Evolutionary conservation across 2,113 vertebrate genomes (phyloP).

Genomic region (Percopsis transmontana): DNA sequence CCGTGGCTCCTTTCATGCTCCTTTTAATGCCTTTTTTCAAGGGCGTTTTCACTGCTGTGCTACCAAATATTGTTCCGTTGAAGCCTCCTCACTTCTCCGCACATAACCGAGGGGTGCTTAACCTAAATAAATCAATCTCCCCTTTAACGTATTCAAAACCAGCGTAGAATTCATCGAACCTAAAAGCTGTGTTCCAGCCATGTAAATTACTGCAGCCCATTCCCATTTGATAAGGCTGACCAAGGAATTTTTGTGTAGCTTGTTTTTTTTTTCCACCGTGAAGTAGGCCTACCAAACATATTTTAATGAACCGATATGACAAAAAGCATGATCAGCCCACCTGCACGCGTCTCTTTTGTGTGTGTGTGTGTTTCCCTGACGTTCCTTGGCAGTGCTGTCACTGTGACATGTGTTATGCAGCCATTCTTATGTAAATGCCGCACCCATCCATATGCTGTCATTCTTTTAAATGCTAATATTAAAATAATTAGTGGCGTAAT

Average conservation of each 20-base stretch:
- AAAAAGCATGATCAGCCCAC: slow-evolving; percentile 4
- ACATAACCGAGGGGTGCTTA: slow-evolving; percentile 66
- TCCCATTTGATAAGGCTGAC: slow-evolving; percentile 48
- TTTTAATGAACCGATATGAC: slow-evolving; percentile 50
- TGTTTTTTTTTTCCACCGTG: slow-evolving; percentile 39
- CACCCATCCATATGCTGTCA: slow-evolving; percentile 40
- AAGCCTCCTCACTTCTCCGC: slow-evolving; percentile 55
- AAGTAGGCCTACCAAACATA: slow-evolving; percentile 23
- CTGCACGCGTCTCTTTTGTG: slow-evolving; percentile 16
- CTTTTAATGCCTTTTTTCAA: slow-evolving; percentile 68
- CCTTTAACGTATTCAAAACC: slow-evolving; percentile 61
- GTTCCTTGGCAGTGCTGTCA: slow-evolving; percentile 11
- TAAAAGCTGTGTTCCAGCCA: slow-evolving; percentile 62
- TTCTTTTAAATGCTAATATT: slow-evolving; percentile 61
- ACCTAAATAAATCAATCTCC: slow-evolving; percentile 80
- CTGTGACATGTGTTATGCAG: slow-evolving; percentile 7
- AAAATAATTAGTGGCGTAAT: slow-evolving; percentile 63
- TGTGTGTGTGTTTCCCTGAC: slow-evolving; percentile 10
- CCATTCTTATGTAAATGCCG: slow-evolving; percentile 41
- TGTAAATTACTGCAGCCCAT: slow-evolving; percentile 55
- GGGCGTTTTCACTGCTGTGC: slow-evolving; percentile 64
- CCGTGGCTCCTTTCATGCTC: slow-evolving; percentile 74
- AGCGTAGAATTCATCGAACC: slow-evolving; percentile 65
- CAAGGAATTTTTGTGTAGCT: slow-evolving; percentile 54
- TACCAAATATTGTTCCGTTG: slow-evolving; percentile 63